Evolutionary conservation across 2,888 invertebrate species (phyloP), one percentile per base, ranked within the genome.

Genomic region (Sesia apiformis): DNA sequence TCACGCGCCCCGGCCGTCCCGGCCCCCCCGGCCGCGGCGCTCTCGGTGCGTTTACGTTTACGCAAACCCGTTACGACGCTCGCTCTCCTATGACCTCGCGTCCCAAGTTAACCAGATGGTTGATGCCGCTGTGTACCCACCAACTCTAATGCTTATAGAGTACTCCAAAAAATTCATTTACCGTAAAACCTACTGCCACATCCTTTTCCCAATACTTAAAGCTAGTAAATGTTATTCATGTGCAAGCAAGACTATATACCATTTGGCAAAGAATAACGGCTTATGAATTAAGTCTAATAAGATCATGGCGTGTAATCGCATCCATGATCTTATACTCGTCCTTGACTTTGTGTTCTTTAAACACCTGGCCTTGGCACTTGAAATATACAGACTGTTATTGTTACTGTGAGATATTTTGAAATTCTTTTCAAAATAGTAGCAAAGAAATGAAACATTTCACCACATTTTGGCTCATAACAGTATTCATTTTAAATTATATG

Each of bases 31-130:
- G 72, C 74, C 70, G 75, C 72, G 63, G 72, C 69, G 72, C 65
- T 62, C 66, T 59, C 65, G 67, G 72, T 66, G 66, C 66, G 72
- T 69, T 76, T 82, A 82, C 84, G 84, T 82, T 84, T 84, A 85
- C 87, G 83, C 81, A 72, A 78, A 84, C 74, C 63, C 72, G 74
- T 81, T 84, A 81, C 79, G 74, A 65, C 60, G 65, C 63, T 74
- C 60, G 65, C 63, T 74, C 62, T 60, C 69, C 70, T 70, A 64
- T 70, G 74, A 71, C 70, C 72, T 69, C 74, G 72, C 46, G n/a
- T 46, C 46, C 46, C 46, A 50, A 38, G 39, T 39, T 23, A 23
- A 23, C 23, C 23, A 23, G 23, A 23, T 23, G 23, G 23, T 23
- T 23, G 23, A 23, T 23, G 23, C 23, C 23, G 23, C 23, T 23